Percentiles rank a stretch among this genome's conserved stretches.
Evolutionary conservation across 92 coral and sea anemone genomes (phyloP).

Genomic region (Meandrina meandrites): DNA sequence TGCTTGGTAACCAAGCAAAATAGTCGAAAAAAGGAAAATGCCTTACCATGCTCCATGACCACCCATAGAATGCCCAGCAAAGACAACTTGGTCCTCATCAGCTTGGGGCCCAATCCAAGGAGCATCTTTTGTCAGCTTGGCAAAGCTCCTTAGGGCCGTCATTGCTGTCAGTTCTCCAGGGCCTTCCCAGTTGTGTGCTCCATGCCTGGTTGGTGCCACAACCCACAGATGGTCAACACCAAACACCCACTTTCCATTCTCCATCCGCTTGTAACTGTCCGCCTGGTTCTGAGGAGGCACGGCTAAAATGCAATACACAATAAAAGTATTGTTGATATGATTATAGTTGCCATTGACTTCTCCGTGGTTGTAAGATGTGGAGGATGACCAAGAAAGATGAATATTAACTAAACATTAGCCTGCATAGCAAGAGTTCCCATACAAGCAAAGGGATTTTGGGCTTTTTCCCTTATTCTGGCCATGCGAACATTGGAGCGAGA

Average conservation of each 20-base stretch:
- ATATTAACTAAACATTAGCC: too few relatives aligned
- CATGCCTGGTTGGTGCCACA: slow-evolving; percentile 97
- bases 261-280: slow-evolving; percentile 98
- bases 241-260: slow-evolving; percentile 84
- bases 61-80: slow-evolving; percentile 99
- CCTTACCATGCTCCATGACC: slow-evolving; percentile 99
- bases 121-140: slow-evolving; percentile 66
- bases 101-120: slow-evolving; percentile 77
- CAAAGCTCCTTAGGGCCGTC: slow-evolving; percentile 79
- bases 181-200: slow-evolving; percentile 99
- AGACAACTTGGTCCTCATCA: slow-evolving; percentile 68
- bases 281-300: slow-evolving; percentile 97
- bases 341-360: too few relatives aligned
- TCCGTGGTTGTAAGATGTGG: too few relatives aligned
- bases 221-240: slow-evolving; percentile 94
- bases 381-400: too few relatives aligned
- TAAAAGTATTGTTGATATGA: too few relatives aligned
- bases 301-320: slow-evolving; percentile 42
- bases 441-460: too few relatives aligned
- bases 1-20: too few relatives aligned
- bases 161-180: slow-evolving; percentile 96
- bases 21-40: background rate
- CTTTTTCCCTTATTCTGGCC: too few relatives aligned
- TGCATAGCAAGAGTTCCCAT: too few relatives aligned
- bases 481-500: too few relatives aligned